Base-by-base conservation (phyloP, 2,888 invertebrate genomes). In the Eupithecia centaureata region DNA sequence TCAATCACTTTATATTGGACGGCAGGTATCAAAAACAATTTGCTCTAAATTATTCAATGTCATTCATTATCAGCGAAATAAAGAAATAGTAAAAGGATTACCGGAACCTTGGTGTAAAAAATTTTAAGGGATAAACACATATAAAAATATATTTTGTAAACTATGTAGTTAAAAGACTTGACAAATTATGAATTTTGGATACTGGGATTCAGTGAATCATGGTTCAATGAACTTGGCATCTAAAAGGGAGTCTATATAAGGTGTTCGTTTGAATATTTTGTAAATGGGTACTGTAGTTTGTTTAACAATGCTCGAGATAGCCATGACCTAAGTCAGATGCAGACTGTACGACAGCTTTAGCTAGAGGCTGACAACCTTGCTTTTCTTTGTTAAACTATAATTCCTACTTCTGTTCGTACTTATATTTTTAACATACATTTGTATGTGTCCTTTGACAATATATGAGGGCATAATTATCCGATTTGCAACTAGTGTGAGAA, bases 301-400 rank as follows among this genome's bases (percentile, higher is more conserved):
- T 78, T 82, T 78, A 73, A 71, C 67, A 73, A 73, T 77, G 80
- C 75, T 78, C 82, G 83, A 80, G 82, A 47, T 87, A 87, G 81
- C 91, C 92, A 86, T 92, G 92, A 92, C 91, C 92, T 88, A 85
- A 87, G 89, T 85, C 87, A 85, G 92, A 91, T 89, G 90, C 77
- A 92, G 92, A 47, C 42, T 42, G 18, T 18, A 42, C n/a, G 18
- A 42, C n/a, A 18, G 42, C 18, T 10, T 42, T 42, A 18, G 18
- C 7, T 47, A 10, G 82, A 90, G 83, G 85, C 86, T 86, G 90
- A 74, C 87, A 85, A 84, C 92, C 92, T 92, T 92, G 92, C 84
- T 85, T 87, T 87, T 90, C 88, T 88, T 81, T 83, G 83, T 87
- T 85, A 10, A 27, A 18, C 15, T 52, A 52, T 27, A 13, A 52